These are phyloP conservation scores for Hemistola chrysoprasaria DNA, from an alignment of 2,888 invertebrate species.

Conservation along the genomic window DNA sequence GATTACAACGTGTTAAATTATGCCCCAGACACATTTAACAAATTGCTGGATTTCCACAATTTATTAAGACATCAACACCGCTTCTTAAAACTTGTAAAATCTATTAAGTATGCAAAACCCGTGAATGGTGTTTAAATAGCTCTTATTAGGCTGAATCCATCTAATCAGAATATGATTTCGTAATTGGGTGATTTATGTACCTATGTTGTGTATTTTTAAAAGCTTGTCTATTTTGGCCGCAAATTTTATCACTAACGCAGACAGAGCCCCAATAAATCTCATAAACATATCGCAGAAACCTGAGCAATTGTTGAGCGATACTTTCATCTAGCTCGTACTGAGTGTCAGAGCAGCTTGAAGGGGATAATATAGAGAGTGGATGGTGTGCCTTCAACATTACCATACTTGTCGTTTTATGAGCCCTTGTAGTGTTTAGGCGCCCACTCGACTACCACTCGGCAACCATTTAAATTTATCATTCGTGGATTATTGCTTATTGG, in stretches of 20 bases:
- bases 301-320: constrained; percentile 22
- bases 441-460: constrained; percentile 64
- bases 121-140: no score
- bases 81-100: no score
- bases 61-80: neutral
- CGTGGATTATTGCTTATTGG: constrained; percentile 73
- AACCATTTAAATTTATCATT: constrained; percentile 75
- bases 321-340: constrained; percentile 52
- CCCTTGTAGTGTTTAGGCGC: constrained; percentile 76
- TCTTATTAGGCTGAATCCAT: no score
- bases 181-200: no score
- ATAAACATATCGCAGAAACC: constrained; percentile 16
- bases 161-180: no score
- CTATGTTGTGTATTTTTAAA: no score
- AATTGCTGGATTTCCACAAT: constrained; percentile 1
- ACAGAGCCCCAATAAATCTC: constrained; percentile 25
- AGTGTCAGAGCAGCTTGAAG: constrained; percentile 51
- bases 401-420: constrained; percentile 77
- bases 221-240: constrained; percentile 29
- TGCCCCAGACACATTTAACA: constrained; percentile 1
- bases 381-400: constrained; percentile 63
- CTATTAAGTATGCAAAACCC: no score
- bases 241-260: constrained; percentile 22
- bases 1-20: constrained; percentile 3
- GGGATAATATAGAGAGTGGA: constrained; percentile 57